Percentiles rank a stretch among this genome's conserved stretches.
These are phyloP conservation scores for Meda fulgida DNA, from an alignment of 2,797 vertebrate species.

Conservation along the genomic window DNA sequence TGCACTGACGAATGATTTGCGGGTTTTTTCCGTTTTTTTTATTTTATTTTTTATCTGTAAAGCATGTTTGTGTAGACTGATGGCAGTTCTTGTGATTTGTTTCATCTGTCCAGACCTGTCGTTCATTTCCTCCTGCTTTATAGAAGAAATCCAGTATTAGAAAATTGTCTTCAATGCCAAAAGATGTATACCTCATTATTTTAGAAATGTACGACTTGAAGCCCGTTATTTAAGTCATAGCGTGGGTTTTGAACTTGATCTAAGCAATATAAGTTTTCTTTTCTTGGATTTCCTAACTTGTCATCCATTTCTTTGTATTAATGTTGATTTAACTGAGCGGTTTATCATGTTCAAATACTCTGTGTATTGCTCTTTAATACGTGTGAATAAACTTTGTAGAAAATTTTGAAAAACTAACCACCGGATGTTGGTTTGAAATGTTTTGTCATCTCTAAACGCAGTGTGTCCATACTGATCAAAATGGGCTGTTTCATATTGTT, in stretches of 20 bases:
- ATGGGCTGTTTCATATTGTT: not conserved
- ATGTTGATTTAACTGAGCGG: conserved; percentile 14
- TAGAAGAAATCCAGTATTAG: conserved; percentile 58
- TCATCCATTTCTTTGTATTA: conserved; percentile 18
- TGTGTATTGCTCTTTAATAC: conserved; percentile 46
- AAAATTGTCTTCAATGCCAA: conserved; percentile 70
- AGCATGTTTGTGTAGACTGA: conserved; percentile 33
- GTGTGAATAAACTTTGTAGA: conserved; percentile 60
- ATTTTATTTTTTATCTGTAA: not conserved
- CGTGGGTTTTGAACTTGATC: conserved; percentile 69
- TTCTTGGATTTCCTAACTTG: conserved; percentile 68
- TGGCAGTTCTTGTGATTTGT: not conserved
- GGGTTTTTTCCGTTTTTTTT: no score
- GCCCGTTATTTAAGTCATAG: conserved; percentile 59
- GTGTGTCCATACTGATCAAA: not conserved
- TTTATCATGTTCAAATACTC: not conserved
- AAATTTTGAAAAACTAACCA: conserved; percentile 39
- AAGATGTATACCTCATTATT: conserved; percentile 82
- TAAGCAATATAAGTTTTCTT: conserved; percentile 80
- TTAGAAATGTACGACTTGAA: conserved; percentile 66
- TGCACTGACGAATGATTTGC: conserved; percentile 27
- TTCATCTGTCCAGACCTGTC: conserved; percentile 20
- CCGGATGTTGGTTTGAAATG: conserved; percentile 18
- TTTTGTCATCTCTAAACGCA: not conserved
- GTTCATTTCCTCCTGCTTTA: conserved; percentile 40